Conservation (phyloP, 2,797 vertebrate genomes). For the Acrossocheilus fasciatus region DNA sequence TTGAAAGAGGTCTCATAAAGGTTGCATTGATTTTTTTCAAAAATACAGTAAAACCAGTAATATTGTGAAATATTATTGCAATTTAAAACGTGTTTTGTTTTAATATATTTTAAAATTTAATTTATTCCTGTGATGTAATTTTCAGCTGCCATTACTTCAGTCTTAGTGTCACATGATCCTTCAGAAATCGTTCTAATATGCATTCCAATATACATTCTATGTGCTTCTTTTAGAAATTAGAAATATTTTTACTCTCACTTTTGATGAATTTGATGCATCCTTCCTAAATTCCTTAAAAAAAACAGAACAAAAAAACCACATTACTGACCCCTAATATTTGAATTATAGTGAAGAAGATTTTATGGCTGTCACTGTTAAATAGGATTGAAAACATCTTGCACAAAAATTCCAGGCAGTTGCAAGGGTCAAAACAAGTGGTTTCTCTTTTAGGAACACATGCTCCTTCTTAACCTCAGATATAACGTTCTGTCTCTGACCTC, state of each 20-base stretch:
- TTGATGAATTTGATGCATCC: neutral
- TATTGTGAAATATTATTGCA: neutral
- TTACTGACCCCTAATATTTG: neutral
- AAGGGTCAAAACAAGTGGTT: neutral
- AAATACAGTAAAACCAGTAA: neutral
- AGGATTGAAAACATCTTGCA: neutral
- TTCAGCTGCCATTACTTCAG: neutral
- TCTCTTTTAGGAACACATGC: neutral
- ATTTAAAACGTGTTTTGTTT: neutral
- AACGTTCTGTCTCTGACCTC: conserved; percentile 62
- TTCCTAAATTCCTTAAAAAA: neutral
- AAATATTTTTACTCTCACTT: neutral
- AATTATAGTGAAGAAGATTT: neutral
- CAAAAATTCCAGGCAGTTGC: neutral
- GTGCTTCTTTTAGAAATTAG: neutral
- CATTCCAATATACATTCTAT: neutral
- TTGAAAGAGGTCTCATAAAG: neutral
- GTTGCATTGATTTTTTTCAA: neutral
- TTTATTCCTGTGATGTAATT: neutral
- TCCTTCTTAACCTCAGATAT: conserved; percentile 25
- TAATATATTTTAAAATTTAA: neutral
- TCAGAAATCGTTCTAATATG: neutral
- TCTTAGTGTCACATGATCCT: neutral
- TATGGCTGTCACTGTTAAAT: neutral
- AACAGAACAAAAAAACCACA: fast-evolving